Evolutionary conservation across 2,797 vertebrate species (phyloP).

Genomic region (Florisuga fusca): DNA sequence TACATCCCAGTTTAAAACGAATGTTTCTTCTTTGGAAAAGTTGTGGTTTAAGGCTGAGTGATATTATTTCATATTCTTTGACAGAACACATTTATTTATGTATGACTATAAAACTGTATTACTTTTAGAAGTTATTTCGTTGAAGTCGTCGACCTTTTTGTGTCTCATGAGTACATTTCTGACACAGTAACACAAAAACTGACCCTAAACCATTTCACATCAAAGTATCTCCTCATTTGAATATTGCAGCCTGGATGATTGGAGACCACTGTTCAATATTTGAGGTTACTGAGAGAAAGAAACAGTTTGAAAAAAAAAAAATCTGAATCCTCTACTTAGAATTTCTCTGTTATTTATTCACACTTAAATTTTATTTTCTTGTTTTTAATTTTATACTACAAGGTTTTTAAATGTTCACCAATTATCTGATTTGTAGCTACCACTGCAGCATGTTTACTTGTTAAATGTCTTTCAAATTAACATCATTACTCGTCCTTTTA

Average conservation of each 20-base stretch:
- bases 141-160: slow-evolving; percentile 47
- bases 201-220: slow-evolving; percentile 1
- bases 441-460: slow-evolving; percentile 35
- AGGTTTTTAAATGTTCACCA: slow-evolving; percentile 42
- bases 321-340: background rate
- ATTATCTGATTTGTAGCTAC: slow-evolving; percentile 63
- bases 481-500: slow-evolving; percentile 16
- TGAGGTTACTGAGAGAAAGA: background rate
- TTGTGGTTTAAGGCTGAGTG: background rate
- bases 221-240: slow-evolving; percentile 17
- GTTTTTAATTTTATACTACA: slow-evolving; percentile 42
- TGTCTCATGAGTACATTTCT: slow-evolving; percentile 20
- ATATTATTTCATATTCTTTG: slow-evolving; percentile 41
- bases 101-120: slow-evolving; percentile 42
- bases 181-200: background rate
- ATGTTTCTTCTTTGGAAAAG: background rate
- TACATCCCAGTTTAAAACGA: slow-evolving; percentile 19
- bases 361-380: slow-evolving; percentile 41
- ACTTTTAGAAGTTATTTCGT: slow-evolving; percentile 54
- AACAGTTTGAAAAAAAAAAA: background rate
- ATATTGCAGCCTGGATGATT: background rate
- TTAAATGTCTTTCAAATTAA: slow-evolving; percentile 56
- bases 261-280: background rate
- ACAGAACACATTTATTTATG: slow-evolving; percentile 48
- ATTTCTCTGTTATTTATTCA: slow-evolving; percentile 10